Evolutionary conservation across 92 coral and sea anemone species (phyloP).

Genomic region (Muricea muricata): DNA sequence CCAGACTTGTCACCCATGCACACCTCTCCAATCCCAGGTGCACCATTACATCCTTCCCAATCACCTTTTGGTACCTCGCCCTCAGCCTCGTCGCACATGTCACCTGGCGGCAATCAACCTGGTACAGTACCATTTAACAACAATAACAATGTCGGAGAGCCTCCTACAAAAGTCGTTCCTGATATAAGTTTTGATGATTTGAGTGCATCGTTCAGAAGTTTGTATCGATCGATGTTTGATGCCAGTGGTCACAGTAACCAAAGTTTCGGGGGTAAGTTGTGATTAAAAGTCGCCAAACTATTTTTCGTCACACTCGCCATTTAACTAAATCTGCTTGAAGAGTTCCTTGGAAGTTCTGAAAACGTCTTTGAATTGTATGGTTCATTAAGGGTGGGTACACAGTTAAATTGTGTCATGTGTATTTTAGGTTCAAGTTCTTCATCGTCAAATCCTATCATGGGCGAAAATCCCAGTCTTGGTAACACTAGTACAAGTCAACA

Average conservation of each 20-base stretch:
- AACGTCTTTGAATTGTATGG: no score
- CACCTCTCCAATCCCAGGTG: constrained; percentile 48
- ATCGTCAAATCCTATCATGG: constrained; percentile 49
- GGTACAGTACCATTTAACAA: constrained; percentile 53
- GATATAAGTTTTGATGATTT: constrained; percentile 96
- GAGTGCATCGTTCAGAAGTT: constrained; percentile 96
- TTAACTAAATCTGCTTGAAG: no score
- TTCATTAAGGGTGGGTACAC: no score
- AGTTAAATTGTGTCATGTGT: no score
- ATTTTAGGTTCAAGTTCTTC: constrained; percentile 22
- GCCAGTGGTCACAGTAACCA: constrained; percentile 77
- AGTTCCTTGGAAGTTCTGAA: no score
- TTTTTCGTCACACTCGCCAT: no score
- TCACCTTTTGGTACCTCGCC: constrained; percentile 57
- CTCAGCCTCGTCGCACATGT: constrained; percentile 52
- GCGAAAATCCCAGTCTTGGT: constrained; percentile 52
- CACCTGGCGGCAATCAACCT: constrained; percentile 59
- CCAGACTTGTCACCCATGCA: constrained; percentile 44
- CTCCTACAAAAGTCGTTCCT: constrained; percentile 89
- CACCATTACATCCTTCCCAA: constrained; percentile 48
- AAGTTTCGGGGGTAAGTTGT: constrained; percentile 68
- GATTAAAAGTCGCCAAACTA: no score
- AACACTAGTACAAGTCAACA: constrained; percentile 43
- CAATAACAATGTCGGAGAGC: constrained; percentile 76
- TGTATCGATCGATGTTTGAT: constrained; percentile 95